Base-by-base conservation (phyloP, 2,113 vertebrate genomes). In the Paramormyrops kingsleyae region DNA sequence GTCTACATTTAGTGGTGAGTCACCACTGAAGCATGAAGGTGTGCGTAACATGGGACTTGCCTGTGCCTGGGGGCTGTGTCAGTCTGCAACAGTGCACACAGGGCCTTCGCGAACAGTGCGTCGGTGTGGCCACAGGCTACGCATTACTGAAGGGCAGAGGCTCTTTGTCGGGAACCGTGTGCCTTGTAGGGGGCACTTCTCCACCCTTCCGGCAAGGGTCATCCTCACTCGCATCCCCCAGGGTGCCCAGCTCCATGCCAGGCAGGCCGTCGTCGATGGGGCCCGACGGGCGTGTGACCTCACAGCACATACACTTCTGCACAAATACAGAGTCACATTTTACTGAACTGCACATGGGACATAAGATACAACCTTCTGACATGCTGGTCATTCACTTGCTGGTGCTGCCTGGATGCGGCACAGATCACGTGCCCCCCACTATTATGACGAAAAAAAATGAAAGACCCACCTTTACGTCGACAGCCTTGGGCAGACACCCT, bases 291-390 rank as follows among this genome's bases (percentile, higher is more conserved):
- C 77, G 90, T 3, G 62, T 31, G 27, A 96, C 96, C 91, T 96
- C 97, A 88, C 98, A 99, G 95, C 97, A 98, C 91, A 98, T 90
- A 87, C 97, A 98, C 91, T 96, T 96, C 98, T 99, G 80, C 12
- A 92, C 50, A 92, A 46, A 93, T 24, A 91, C 31, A 91, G 74
- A 90, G 88, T 94, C 88, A 98, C 97, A 7, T 95, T 96, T 83
- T 96, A 59, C 47, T 87, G 21, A 31, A 35, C 31, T 24, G 31
- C 35, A 39, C 15, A 50, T n/a, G 35, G 46, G 10, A 35, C 44
- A n/a, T 39, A 10, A 21, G 9, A n/a, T 17, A 9, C 80, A 84
- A 35, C 21, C 39, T 10, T 24, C n/a, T 8, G 44, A 46, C 17
- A 77, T 39, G 31, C 24, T 62, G 59, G 24, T 66, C 59, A 66